These are phyloP conservation scores for Columbina picui DNA, from an alignment of 2,113 vertebrate species.

Conservation along the genomic window DNA sequence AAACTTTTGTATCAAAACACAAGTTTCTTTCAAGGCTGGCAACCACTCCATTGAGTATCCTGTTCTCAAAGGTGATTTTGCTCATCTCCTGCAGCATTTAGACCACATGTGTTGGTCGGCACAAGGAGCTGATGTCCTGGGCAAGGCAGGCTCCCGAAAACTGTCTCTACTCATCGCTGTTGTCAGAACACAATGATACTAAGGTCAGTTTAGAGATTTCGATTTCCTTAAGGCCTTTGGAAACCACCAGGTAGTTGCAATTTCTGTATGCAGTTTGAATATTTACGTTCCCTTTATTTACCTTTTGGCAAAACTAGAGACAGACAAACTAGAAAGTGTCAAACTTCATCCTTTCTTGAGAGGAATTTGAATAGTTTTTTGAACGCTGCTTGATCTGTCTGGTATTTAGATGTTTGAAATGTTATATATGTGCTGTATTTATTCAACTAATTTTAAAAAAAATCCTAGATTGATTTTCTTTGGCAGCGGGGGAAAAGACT, in stretches of 20 bases:
- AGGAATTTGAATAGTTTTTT: not conserved
- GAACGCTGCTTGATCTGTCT: not conserved
- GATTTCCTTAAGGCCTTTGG: not conserved
- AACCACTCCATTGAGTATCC: not conserved
- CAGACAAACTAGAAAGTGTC: not conserved
- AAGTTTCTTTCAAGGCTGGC: not conserved
- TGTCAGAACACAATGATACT: no score
- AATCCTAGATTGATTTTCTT: not conserved
- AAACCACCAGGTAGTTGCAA: not conserved
- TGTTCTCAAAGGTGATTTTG: not conserved
- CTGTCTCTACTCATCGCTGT: not conserved
- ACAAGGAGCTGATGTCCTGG: not conserved
- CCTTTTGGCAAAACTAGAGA: not conserved
- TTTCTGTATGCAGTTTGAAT: not conserved
- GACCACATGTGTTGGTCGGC: not conserved
- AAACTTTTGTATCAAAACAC: not conserved
- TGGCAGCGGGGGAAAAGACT: not conserved
- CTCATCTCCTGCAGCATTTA: not conserved
- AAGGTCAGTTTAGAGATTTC: not conserved
- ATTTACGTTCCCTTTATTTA: not conserved
- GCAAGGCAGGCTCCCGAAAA: not conserved
- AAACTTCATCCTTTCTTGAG: not conserved
- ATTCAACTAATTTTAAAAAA: not conserved
- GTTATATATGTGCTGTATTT: not conserved
- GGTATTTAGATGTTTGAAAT: not conserved